These are phyloP conservation scores for Automeris io DNA, from an alignment of 2,888 invertebrate species.

Conservation along the genomic window DNA sequence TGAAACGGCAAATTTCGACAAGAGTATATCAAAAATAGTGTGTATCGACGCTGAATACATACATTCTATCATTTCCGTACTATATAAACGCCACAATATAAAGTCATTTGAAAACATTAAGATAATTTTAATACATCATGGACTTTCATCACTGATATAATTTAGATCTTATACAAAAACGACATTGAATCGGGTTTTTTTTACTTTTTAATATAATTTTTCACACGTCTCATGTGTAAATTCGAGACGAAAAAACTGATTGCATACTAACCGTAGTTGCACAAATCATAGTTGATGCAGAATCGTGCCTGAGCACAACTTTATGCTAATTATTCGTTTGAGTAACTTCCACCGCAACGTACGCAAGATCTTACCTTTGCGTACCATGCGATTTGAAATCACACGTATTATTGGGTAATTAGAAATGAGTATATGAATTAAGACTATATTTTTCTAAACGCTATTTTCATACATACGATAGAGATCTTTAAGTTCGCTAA, in stretches of 20 bases:
- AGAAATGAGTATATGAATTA: conserved; percentile 13
- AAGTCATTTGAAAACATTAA: conserved; percentile 58
- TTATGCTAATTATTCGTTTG: background rate
- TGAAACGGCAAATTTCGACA: conserved; percentile 74
- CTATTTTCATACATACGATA: conserved; percentile 13
- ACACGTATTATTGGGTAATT: background rate
- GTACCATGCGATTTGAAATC: background rate
- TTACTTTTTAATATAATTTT: too few relatives aligned
- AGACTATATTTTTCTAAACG: conserved; percentile 26
- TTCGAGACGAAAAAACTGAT: too few relatives aligned
- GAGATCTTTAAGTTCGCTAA: conserved; percentile 64
- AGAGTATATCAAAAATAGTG: conserved; percentile 78
- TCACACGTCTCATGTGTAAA: too few relatives aligned
- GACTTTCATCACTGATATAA: too few relatives aligned
- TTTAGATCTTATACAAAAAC: too few relatives aligned
- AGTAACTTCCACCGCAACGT: background rate
- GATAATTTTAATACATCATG: conserved; percentile 29
- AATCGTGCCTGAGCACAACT: too few relatives aligned
- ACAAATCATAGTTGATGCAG: too few relatives aligned
- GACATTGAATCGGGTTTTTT: too few relatives aligned
- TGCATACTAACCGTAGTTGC: too few relatives aligned
- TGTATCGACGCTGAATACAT: conserved; percentile 64
- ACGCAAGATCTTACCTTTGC: too few relatives aligned
- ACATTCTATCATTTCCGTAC: conserved; percentile 65
- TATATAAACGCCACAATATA: conserved; percentile 46